phyloP scores from a whole-genome alignment of 2,888 invertebrate genomes.

The Tenthredo notha region DNA sequence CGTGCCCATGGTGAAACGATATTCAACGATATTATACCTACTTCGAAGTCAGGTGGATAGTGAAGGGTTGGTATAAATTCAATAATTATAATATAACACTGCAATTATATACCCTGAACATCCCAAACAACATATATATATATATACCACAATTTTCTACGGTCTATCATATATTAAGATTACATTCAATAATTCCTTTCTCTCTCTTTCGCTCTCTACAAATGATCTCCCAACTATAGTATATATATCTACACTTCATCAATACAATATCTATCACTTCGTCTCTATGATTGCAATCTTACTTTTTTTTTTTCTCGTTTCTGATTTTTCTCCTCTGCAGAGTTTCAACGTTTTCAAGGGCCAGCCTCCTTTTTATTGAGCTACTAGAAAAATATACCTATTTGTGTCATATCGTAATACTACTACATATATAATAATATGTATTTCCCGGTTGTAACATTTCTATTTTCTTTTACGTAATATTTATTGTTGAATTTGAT shows the following conservation, averaged over 20 bases:
- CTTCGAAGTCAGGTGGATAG: not conserved
- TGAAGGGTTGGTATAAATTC: not conserved
- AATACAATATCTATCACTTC: too few relatives aligned
- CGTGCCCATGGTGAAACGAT: too few relatives aligned
- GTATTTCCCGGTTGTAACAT: slow-evolving; percentile 12
- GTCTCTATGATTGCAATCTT: not conserved
- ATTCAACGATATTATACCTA: not conserved
- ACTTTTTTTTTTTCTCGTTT: not conserved
- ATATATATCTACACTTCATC: not conserved
- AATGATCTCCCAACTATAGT: not conserved
- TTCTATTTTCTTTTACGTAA: not conserved
- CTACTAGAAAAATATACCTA: slow-evolving; percentile 23
- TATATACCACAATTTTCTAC: not conserved
- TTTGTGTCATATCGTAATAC: not conserved
- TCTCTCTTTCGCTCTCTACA: too few relatives aligned
- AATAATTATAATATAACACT: not conserved
- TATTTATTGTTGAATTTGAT: not conserved
- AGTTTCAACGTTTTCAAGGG: not conserved
- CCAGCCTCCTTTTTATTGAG: slow-evolving; percentile 25
- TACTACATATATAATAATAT: not conserved
- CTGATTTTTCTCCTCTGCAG: not conserved
- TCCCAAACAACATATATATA: not conserved
- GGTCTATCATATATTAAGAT: not conserved
- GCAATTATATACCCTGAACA: not conserved
- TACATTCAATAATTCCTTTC: not conserved